These are phyloP conservation scores for Rotaria macrura DNA, from an alignment of 2,888 invertebrate species.

Conservation along the genomic window DNA sequence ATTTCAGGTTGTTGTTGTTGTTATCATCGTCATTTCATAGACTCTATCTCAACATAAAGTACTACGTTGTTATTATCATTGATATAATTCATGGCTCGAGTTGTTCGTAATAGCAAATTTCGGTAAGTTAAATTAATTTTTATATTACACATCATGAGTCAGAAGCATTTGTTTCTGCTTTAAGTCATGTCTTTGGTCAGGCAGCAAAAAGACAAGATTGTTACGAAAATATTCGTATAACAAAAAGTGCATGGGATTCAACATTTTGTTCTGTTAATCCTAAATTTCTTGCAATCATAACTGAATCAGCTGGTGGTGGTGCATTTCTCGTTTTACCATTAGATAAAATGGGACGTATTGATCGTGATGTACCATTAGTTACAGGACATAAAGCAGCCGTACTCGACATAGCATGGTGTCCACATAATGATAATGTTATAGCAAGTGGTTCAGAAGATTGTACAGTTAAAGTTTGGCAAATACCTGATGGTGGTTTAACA, in stretches of 20 bases:
- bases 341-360: conserved; percentile 76
- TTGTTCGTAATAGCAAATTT: conserved; percentile 22
- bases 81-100: background rate
- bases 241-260: conserved; percentile 83
- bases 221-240: conserved; percentile 83
- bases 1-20: background rate
- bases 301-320: conserved; percentile 82
- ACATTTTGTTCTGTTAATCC: conserved; percentile 89
- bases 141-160: too few species aligned
- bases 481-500: conserved; percentile 71
- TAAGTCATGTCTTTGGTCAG: conserved; percentile 77
- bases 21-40: background rate
- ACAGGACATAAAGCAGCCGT: conserved; percentile 80
- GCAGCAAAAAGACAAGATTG: conserved; percentile 77
- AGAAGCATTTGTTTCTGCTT: too few species aligned
- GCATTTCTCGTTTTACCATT: conserved; percentile 84
- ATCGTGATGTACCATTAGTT: conserved; percentile 65
- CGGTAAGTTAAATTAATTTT: background rate
- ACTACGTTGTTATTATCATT: background rate
- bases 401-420: conserved; percentile 85
- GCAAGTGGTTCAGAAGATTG: conserved; percentile 89
- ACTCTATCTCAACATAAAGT: background rate
- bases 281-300: conserved; percentile 77
- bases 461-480: conserved; percentile 76
- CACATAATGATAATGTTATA: conserved; percentile 88